phyloP scores from a whole-genome alignment of 1,140 invertebrate species.

The Melitaea cinxia region DNA sequence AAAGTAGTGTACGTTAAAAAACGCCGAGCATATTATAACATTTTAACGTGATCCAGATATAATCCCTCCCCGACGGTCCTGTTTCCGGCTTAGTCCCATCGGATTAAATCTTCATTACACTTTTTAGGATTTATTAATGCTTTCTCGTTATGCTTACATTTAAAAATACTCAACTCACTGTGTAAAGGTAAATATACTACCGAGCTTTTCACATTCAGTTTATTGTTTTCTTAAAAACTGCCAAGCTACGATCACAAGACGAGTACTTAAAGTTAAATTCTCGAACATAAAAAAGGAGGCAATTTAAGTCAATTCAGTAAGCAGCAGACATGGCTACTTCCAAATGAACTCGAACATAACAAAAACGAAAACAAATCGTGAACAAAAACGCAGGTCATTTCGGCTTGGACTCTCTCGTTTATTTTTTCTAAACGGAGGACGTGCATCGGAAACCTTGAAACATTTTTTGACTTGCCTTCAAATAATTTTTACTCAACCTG shows the following conservation, averaged over 20 bases:
- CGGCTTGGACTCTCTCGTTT: slow-evolving; percentile 72
- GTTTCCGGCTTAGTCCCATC: slow-evolving; percentile 1
- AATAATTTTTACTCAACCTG: slow-evolving; percentile 63
- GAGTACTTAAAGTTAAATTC: slow-evolving; percentile 59
- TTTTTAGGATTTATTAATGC: slow-evolving; percentile 1
- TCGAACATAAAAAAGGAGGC: slow-evolving; percentile 67
- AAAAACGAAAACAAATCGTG: slow-evolving; percentile 80
- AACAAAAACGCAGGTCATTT: slow-evolving; percentile 81
- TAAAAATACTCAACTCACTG: neutral
- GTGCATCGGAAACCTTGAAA: slow-evolving; percentile 72
- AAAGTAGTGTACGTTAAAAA: neutral
- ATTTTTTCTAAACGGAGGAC: slow-evolving; percentile 78
- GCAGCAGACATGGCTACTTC: slow-evolving; percentile 78
- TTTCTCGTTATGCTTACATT: neutral
- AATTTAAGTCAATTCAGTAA: slow-evolving; percentile 81
- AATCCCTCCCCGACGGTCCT: neutral
- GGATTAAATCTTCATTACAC: slow-evolving; percentile 8
- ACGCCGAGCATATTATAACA: neutral
- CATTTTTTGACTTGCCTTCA: slow-evolving; percentile 54
- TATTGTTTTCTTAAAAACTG: slow-evolving; percentile 29
- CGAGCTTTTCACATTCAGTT: neutral
- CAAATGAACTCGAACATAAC: slow-evolving; percentile 80
- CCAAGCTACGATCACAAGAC: slow-evolving; percentile 58
- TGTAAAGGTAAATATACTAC: neutral
- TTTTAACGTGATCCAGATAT: neutral